These are phyloP conservation scores for Platysternon megacephalum DNA, from an alignment of 2,113 vertebrate species.

Conservation along the genomic window DNA sequence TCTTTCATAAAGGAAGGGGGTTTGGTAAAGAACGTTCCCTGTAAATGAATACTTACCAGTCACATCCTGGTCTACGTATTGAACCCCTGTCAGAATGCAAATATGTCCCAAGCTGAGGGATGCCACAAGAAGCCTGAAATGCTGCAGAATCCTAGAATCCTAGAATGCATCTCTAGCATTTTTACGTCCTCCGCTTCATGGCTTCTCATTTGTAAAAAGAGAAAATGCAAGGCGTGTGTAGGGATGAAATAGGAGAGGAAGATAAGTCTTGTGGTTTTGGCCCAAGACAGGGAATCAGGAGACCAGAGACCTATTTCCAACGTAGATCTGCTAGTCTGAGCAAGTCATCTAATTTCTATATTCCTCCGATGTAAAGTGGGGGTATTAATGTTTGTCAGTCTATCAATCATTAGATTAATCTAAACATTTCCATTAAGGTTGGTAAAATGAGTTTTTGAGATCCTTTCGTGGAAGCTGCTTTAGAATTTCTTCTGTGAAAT, in stretches of 20 bases:
- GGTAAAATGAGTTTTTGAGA: background rate
- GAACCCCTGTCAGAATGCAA: background rate
- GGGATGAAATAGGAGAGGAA: background rate
- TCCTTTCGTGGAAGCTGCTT: background rate
- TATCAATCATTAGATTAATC: conserved; percentile 25
- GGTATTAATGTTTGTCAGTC: conserved; percentile 18
- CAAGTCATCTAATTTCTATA: conserved; percentile 26
- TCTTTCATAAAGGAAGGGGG: too few species aligned
- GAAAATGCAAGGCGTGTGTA: background rate
- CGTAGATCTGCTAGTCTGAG: background rate
- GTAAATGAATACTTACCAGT: background rate
- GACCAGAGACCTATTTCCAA: conserved; percentile 12
- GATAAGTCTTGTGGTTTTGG: too few species aligned
- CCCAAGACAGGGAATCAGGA: background rate
- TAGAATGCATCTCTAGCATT: too few species aligned
- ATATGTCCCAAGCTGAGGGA: background rate
- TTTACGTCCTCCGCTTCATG: background rate
- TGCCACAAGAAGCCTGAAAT: background rate
- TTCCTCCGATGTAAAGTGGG: conserved; percentile 36
- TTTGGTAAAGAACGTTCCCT: background rate
- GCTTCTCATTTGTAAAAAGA: background rate
- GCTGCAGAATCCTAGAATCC: background rate
- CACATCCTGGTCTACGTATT: background rate
- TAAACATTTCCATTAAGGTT: background rate
- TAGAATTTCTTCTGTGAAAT: background rate